Evolutionary conservation across 1,140 invertebrate genomes (phyloP).

Genomic region (Globodera ellingtonae): DNA sequence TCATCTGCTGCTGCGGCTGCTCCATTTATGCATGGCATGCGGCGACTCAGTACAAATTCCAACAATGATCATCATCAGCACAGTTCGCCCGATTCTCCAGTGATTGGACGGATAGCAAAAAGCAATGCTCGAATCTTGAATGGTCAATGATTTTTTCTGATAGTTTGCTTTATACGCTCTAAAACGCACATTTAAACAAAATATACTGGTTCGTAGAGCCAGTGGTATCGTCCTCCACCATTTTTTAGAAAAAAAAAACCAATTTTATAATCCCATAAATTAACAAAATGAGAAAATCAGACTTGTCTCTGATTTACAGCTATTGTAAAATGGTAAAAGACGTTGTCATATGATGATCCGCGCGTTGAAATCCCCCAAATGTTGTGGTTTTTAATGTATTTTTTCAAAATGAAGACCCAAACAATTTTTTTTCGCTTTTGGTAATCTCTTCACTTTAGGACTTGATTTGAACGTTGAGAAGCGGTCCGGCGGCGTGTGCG

Average conservation of each 20-base stretch:
- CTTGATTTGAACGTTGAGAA: conserved; percentile 18
- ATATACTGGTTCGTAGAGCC: too few relatives aligned
- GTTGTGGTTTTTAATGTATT: too few relatives aligned
- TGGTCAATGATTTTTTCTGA: conserved; percentile 29
- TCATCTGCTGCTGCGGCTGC: too few relatives aligned
- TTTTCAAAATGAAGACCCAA: too few relatives aligned
- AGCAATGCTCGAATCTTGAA: conserved; percentile 46
- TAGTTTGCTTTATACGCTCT: neutral
- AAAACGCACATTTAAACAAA: too few relatives aligned
- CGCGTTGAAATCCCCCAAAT: too few relatives aligned
- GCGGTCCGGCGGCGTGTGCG: conserved; percentile 5
- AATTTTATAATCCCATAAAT: too few relatives aligned
- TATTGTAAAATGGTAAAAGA: too few relatives aligned
- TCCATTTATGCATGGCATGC: conserved; percentile 13
- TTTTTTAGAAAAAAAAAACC: neutral
- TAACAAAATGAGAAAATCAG: too few relatives aligned
- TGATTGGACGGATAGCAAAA: conserved; percentile 38
- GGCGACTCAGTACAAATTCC: conserved; percentile 21
- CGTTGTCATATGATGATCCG: too few relatives aligned
- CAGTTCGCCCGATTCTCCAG: conserved; percentile 38
- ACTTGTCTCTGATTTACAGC: too few relatives aligned
- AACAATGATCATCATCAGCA: conserved; percentile 8
- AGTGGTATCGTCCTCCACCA: neutral
- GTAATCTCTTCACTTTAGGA: conserved; percentile 1
- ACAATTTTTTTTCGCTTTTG: too few relatives aligned